These are phyloP conservation scores for Monomorium pharaonis DNA, from an alignment of 1,140 invertebrate species.

Conservation along the genomic window DNA sequence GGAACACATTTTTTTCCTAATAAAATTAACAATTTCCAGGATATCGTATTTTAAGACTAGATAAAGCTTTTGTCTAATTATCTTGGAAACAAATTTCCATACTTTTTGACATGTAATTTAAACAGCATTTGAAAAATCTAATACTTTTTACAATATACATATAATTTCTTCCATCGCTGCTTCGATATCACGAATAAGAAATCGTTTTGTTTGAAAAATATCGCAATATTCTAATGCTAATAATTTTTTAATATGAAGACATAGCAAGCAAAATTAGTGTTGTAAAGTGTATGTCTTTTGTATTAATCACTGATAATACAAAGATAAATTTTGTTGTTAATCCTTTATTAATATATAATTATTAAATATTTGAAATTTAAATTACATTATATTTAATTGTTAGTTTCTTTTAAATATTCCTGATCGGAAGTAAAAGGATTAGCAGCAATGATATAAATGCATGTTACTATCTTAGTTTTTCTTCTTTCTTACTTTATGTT, in stretches of 20 bases:
- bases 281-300: neutral
- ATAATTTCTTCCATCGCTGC: slow-evolving; percentile 15
- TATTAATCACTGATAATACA: neutral
- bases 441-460: neutral
- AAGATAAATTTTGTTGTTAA: slow-evolving; percentile 21
- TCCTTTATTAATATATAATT: slow-evolving; percentile 29
- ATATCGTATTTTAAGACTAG: neutral
- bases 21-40: neutral
- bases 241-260: slow-evolving; percentile 29
- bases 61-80: neutral
- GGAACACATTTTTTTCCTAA: neutral
- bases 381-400: neutral
- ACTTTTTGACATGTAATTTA: neutral
- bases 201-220: slow-evolving; percentile 30
- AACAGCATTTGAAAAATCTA: neutral
- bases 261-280: neutral
- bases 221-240: slow-evolving; percentile 41
- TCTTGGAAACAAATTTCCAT: neutral
- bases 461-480: neutral
- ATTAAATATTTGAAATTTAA: neutral
- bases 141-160: neutral
- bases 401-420: neutral
- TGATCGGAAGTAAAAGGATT: slow-evolving; percentile 28
- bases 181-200: neutral
- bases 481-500: neutral